phyloP scores from a whole-genome alignment of 1,140 invertebrate genomes.

The Dendrolimus punctatus region DNA sequence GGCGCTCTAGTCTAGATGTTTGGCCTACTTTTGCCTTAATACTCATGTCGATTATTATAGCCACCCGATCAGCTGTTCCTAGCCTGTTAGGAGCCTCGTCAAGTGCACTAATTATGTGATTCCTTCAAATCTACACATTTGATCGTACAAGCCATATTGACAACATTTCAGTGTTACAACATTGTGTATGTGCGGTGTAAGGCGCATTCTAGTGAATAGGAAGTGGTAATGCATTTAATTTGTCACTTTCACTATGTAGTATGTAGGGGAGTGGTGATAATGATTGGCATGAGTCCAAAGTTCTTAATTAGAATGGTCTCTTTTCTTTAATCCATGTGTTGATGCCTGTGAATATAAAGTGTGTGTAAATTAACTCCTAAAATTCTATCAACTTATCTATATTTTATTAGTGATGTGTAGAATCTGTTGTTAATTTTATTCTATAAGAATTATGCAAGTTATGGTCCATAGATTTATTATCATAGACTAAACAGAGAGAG shows the following conservation, averaged over 20 bases:
- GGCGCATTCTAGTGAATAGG: constrained; percentile 10
- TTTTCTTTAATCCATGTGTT: constrained; percentile 12
- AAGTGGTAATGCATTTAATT: constrained; percentile 17
- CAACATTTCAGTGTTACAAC: neutral
- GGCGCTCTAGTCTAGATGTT: constrained; percentile 50
- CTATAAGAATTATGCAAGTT: too few species aligned
- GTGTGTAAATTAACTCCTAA: constrained; percentile 1
- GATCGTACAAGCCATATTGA: too few species aligned
- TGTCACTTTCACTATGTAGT: constrained; percentile 18
- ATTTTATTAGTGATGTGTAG: too few species aligned
- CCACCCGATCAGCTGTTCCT: constrained; percentile 64
- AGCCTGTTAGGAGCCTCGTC: constrained; percentile 17
- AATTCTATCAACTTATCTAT: neutral
- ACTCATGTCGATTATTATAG: constrained; percentile 64
- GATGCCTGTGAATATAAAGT: constrained; percentile 10
- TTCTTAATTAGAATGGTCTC: constrained; percentile 28
- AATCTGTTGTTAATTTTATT: too few species aligned
- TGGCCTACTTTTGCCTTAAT: constrained; percentile 64
- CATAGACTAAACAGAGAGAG: too few species aligned
- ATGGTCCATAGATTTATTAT: too few species aligned
- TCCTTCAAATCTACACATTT: neutral
- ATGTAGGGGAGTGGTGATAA: constrained; percentile 14
- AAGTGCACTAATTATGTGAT: constrained; percentile 4
- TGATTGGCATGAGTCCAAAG: constrained; percentile 34
- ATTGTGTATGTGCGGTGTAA: neutral